These are phyloP conservation scores for Talpa occidentalis DNA, from an alignment of 2,113 vertebrate genomes.

Conservation along the genomic window DNA sequence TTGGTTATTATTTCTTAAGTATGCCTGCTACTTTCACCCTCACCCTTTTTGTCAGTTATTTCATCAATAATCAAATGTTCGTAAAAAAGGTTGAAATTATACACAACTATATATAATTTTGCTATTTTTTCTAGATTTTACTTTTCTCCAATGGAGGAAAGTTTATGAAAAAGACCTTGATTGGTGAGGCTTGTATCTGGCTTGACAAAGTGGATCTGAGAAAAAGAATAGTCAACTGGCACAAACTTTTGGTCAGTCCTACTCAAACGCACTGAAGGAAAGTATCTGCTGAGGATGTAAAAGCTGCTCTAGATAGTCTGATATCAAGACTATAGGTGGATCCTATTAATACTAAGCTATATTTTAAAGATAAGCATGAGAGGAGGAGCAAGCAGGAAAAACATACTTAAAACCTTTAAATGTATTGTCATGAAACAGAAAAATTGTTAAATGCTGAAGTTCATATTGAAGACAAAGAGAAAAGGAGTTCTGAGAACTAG, in stretches of 20 bases:
- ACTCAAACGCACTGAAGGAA: conserved; percentile 90
- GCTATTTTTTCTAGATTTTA: conserved; percentile 90
- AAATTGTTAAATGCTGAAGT: conserved; percentile 32
- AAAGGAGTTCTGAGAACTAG: conserved; percentile 64
- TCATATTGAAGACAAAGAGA: conserved; percentile 13
- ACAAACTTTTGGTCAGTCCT: conserved; percentile 96
- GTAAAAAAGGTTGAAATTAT: not conserved
- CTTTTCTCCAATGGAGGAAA: conserved; percentile 99
- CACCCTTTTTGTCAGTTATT: not conserved
- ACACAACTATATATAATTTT: not conserved
- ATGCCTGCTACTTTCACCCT: not conserved
- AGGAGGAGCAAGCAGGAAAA: conserved; percentile 70
- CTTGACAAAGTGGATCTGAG: conserved; percentile 99
- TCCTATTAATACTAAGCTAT: conserved; percentile 81
- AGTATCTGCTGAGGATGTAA: conserved; percentile 71
- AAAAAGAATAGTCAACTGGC: conserved; percentile 99
- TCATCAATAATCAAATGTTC: not conserved
- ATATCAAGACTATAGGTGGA: conserved; percentile 75
- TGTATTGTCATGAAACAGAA: conserved; percentile 76
- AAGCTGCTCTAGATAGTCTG: conserved; percentile 77
- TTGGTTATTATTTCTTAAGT: not conserved
- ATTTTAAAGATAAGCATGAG: conserved; percentile 79
- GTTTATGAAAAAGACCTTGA: conserved; percentile 99
- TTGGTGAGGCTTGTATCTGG: conserved; percentile 99
- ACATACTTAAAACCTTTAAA: conserved; percentile 72